Evolutionary conservation across 2,113 vertebrate species (phyloP).

Genomic region (Enhydra lutris): DNA sequence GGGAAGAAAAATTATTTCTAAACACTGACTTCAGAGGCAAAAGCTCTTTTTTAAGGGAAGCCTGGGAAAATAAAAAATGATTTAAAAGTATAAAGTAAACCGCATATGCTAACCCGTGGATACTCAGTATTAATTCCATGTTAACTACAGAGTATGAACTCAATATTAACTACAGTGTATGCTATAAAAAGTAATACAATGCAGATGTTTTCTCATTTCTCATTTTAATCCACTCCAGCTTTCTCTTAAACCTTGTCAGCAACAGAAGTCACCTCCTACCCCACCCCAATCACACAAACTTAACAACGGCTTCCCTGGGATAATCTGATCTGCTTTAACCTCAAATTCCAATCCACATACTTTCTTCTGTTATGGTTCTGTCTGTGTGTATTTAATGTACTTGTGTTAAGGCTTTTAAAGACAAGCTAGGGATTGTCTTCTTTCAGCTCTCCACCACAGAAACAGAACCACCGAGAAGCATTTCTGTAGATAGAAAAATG

Average conservation of each 20-base stretch:
- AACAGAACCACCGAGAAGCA: constrained; percentile 1
- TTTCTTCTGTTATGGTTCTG: constrained; percentile 8
- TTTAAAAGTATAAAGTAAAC: background rate
- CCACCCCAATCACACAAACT: constrained; percentile 51
- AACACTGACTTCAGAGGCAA: background rate
- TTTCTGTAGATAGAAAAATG: background rate
- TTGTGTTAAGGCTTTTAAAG: constrained; percentile 36
- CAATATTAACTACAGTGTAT: background rate
- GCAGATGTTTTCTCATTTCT: constrained; percentile 33
- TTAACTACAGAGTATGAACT: background rate
- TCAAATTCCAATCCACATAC: constrained; percentile 64
- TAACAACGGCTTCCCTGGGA: constrained; percentile 46
- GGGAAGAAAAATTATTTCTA: constrained; percentile 1
- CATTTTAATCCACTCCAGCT: constrained; percentile 22
- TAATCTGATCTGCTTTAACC: constrained; percentile 66
- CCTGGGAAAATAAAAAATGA: background rate
- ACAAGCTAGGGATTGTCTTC: constrained; percentile 19
- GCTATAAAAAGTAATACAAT: background rate
- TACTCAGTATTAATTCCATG: background rate
- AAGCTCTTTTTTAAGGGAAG: background rate
- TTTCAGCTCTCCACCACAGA: constrained; percentile 21
- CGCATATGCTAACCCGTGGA: background rate
- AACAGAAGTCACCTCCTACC: constrained; percentile 32
- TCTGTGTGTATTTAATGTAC: constrained; percentile 22
- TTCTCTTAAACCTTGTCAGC: constrained; percentile 55